Base-by-base conservation (phyloP, 2,113 vertebrate species). In the Machaerirhynchus nigripectus region DNA sequence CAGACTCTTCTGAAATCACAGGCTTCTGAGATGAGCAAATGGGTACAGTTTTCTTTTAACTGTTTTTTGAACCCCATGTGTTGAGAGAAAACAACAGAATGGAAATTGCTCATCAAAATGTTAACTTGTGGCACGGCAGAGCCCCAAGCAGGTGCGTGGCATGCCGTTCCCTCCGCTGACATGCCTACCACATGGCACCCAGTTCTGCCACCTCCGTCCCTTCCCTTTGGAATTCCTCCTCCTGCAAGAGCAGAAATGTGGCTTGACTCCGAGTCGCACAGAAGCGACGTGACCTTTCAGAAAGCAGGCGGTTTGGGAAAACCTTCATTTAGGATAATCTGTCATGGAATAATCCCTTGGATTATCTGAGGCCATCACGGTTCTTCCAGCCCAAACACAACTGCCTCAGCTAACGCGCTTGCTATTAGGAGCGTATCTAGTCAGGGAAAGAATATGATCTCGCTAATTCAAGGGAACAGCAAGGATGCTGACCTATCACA, bases 21-120 rank as follows among this genome's bases (percentile, higher is more conserved):
- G 97, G 96, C 97, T 98, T 98, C 97, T 97, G 97, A 97, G 98
- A 98, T 97, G 97, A 98, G 97, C 97, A 98, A 98, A 98, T 95
- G 98, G 98, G 96, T 97, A 98, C 87, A 97, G 97, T 98, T 98
- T 98, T 98, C 97, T 98, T 98, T 93, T 98, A 98, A 98, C 97
- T 98, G 98, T 98, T 98, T 98, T 96, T 98, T 98, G 98, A 98
- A 98, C 98, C 98, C 98, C 98, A 98, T 98, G 98, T 98, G 98
- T 98, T 98, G 98, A 98, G 97, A 97, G 97, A 98, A 98, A 98
- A 98, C 98, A 98, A 98, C 98, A 98, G 98, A 98, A 98, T 97
- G 97, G 98, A 97, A 98, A 98, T 98, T 98, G 98, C 97, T 98
- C 97, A 98, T 98, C 98, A 98, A 98, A 98, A 98, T 98, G 97